Conservation (phyloP, 2,797 vertebrate genomes). For the Staurois parvus region DNA sequence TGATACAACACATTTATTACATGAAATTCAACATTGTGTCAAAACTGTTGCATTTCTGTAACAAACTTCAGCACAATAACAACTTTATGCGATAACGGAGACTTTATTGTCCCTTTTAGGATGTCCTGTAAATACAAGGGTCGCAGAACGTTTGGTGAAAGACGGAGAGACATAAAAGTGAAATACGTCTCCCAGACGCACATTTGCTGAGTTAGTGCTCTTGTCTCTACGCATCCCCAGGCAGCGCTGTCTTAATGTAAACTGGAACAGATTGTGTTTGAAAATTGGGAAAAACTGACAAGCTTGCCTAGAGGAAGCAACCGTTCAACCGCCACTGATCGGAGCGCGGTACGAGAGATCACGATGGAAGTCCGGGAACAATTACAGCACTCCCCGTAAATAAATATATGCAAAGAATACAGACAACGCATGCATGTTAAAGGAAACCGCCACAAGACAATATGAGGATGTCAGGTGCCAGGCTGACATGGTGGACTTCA, state of each 20-base stretch:
- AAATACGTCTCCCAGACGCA: background rate
- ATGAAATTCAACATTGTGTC: too few relatives aligned
- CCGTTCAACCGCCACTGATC: background rate
- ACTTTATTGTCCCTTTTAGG: too few relatives aligned
- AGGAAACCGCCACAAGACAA: too few relatives aligned
- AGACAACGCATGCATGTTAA: too few relatives aligned
- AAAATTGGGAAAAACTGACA: conserved; percentile 11
- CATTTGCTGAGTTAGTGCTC: background rate
- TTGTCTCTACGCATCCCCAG: background rate
- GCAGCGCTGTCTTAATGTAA: conserved; percentile 14
- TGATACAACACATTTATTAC: too few relatives aligned
- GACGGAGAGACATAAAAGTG: background rate
- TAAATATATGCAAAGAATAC: background rate
- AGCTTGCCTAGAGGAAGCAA: background rate
- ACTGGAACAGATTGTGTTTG: conserved; percentile 37
- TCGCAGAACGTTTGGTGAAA: too few relatives aligned
- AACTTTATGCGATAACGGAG: too few relatives aligned
- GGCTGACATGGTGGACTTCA: too few relatives aligned
- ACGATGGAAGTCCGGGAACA: background rate
- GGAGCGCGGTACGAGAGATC: background rate
- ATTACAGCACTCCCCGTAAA: background rate
- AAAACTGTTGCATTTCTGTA: too few relatives aligned
- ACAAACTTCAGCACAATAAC: too few relatives aligned
- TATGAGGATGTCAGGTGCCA: too few relatives aligned
- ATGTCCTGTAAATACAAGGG: too few relatives aligned